Percentiles rank a stretch among this genome's conserved stretches.
Conservation (phyloP, 2,113 vertebrate genomes). For the Pelecanoides urinatrix region DNA sequence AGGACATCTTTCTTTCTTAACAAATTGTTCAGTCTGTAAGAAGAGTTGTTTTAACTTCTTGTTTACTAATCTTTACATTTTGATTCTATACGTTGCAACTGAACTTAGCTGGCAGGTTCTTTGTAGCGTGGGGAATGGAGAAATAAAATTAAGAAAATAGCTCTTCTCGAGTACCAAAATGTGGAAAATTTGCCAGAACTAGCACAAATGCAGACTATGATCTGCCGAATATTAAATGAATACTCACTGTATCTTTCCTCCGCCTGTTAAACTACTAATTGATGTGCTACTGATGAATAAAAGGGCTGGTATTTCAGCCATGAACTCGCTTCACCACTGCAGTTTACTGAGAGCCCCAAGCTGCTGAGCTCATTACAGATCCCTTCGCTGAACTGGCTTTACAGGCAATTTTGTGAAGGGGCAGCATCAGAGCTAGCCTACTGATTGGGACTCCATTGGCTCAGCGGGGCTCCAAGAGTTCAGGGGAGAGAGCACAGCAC, state of each 20-base stretch:
- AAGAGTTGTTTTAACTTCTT: background rate
- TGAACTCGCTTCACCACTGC: conserved; percentile 11
- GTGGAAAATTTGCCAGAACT: background rate
- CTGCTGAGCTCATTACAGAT: conserved; percentile 64
- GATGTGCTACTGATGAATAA: conserved; percentile 31
- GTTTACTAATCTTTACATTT: background rate
- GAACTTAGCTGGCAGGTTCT: background rate
- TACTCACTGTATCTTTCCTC: background rate
- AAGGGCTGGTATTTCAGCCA: conserved; percentile 36
- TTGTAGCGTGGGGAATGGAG: background rate
- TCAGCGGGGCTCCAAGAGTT: conserved; percentile 69
- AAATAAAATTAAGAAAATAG: background rate
- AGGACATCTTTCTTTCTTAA: background rate
- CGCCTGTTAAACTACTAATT: conserved; percentile 50
- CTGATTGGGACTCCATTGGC: conserved; percentile 75
- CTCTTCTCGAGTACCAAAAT: background rate
- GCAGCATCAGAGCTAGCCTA: conserved; percentile 66
- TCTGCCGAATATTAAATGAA: background rate
- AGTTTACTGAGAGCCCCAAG: conserved; percentile 32
- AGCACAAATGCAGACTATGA: background rate
- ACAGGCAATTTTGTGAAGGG: conserved; percentile 71
- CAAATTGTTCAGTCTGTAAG: background rate
- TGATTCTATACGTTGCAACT: background rate
- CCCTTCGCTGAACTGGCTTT: conserved; percentile 53
- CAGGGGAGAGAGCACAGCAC: conserved; percentile 55